Percentiles rank a stretch among this genome's conserved stretches.
Evolutionary conservation across 1,140 invertebrate species (phyloP).

Genomic region (Oryctes rhinoceros): DNA sequence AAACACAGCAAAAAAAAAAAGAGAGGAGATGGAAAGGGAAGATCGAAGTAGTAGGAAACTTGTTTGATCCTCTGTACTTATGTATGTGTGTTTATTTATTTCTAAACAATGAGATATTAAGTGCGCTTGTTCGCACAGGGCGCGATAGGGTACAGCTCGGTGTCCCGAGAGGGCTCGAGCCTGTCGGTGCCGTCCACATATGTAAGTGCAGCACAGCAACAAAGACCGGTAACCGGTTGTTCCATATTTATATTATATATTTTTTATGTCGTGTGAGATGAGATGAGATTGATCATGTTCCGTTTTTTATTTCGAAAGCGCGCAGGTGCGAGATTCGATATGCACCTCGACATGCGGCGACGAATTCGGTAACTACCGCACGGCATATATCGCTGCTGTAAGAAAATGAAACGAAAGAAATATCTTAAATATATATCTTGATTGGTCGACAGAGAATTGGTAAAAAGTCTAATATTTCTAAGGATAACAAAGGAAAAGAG

Average conservation of each 20-base stretch:
- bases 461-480: no score
- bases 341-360: constrained; percentile 11
- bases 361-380: background rate
- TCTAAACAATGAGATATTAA: constrained; percentile 22
- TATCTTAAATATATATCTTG: no score
- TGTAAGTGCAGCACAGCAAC: constrained; percentile 61
- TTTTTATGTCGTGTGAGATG: constrained; percentile 21
- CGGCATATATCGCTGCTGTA: no score
- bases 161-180: constrained; percentile 72
- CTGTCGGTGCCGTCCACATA: constrained; percentile 77
- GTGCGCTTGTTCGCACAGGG: constrained; percentile 57
- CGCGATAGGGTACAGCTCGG: constrained; percentile 63
- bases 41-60: no score
- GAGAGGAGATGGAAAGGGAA: no score
- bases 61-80: no score
- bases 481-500: no score
- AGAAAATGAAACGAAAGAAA: no score
- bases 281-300: constrained; percentile 17
- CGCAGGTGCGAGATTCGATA: background rate
- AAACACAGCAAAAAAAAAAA: no score
- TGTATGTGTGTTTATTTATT: background rate
- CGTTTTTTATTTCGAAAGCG: constrained; percentile 18
- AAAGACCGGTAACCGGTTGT: constrained; percentile 38
- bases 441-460: no score
- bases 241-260: constrained; percentile 51